Evolutionary conservation across 1,140 invertebrate species (phyloP).

Genomic region (Aphelenchoides fujianensis): DNA sequence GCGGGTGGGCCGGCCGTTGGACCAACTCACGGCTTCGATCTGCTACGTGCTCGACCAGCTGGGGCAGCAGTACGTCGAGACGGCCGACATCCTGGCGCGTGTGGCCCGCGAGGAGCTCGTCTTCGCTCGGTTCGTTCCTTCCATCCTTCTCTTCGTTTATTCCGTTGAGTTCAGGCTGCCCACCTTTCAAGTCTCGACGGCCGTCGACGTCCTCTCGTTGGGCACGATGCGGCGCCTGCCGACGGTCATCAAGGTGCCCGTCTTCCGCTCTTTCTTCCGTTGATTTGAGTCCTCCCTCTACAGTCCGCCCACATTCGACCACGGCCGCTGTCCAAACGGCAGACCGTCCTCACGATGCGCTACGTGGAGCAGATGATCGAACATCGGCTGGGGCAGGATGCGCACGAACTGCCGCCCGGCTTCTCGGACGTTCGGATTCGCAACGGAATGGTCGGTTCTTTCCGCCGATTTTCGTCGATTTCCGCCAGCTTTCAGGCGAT

Average conservation of each 20-base stretch:
- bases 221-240: background rate
- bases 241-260: background rate
- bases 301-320: background rate
- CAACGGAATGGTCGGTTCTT: conserved; percentile 7
- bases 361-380: background rate
- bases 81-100: conserved; percentile 2
- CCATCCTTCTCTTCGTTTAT: background rate
- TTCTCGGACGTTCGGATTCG: background rate
- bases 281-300: background rate
- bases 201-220: conserved; percentile 5
- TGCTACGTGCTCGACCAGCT: conserved; percentile 11
- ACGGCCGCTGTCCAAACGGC: background rate
- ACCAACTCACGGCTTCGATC: background rate
- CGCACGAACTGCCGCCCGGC: background rate
- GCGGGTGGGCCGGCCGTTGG: background rate
- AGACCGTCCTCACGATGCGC: background rate
- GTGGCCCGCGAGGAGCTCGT: conserved; percentile 8
- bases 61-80: conserved; percentile 3
- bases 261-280: background rate
- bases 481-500: background rate
- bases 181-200: background rate
- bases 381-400: background rate
- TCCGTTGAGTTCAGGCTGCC: conserved; percentile 11
- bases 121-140: background rate
- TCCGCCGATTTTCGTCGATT: background rate